phyloP scores from a whole-genome alignment of 2,797 vertebrate genomes.

The Neosilurus hyrtlii region DNA sequence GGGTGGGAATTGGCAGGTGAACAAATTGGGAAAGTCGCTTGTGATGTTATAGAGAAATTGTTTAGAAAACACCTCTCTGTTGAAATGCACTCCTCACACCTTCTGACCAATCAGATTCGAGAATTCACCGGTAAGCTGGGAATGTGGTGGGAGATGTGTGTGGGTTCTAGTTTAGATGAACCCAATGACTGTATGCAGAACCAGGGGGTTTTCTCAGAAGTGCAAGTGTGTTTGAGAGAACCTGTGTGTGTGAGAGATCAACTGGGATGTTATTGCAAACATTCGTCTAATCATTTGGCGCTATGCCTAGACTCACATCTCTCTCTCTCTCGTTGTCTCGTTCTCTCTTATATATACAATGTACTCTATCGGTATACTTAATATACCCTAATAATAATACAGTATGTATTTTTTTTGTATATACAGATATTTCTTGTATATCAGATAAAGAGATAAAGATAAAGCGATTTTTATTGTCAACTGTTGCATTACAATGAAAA shows the following conservation, averaged over 20 bases:
- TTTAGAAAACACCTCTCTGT: too few species aligned
- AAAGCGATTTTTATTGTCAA: too few species aligned
- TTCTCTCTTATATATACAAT: too few species aligned
- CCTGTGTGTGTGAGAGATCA: conserved; percentile 42
- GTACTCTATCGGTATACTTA: too few species aligned
- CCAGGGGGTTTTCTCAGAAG: conserved; percentile 63
- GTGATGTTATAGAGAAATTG: not conserved
- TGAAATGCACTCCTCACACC: not conserved
- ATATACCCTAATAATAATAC: too few species aligned
- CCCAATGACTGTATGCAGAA: conserved; percentile 23
- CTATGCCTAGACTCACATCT: not conserved
- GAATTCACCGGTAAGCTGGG: not conserved
- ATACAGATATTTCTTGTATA: too few species aligned
- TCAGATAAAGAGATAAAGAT: too few species aligned
- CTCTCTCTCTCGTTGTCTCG: too few species aligned
- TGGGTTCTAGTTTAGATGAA: conserved; percentile 28
- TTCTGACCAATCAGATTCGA: not conserved
- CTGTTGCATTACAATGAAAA: too few species aligned
- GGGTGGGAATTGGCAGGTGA: not conserved
- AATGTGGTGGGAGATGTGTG: conserved; percentile 1
- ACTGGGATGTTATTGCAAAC: conserved; percentile 66
- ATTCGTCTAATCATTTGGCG: conserved; percentile 52
- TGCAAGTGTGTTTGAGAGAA: conserved; percentile 50
- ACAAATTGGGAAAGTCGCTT: not conserved
- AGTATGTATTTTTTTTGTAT: too few species aligned